Percentiles rank a stretch among this genome's conserved stretches.
phyloP scores from a whole-genome alignment of 2,888 invertebrate species.

The Tipula lateralis region DNA sequence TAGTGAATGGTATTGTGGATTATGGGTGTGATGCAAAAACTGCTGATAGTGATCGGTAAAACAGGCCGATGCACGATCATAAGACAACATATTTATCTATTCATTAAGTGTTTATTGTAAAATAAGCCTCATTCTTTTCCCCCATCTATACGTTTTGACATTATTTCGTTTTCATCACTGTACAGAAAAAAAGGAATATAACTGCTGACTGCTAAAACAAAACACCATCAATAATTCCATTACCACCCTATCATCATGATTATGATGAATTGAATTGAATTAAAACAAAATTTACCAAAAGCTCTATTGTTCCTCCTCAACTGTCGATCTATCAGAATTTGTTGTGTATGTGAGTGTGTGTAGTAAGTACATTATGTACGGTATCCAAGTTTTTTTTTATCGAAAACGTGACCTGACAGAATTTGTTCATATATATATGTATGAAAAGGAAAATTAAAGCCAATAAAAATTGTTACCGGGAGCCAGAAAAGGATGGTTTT shows the following conservation, averaged over 20 bases:
- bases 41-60: too few relatives aligned
- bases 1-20: too few relatives aligned
- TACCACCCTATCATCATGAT: constrained; percentile 24
- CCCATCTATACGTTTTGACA: too few relatives aligned
- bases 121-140: neutral
- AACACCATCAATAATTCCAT: neutral
- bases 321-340: neutral
- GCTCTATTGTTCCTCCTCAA: neutral
- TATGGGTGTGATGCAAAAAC: too few relatives aligned
- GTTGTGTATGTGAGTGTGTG: neutral
- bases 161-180: neutral
- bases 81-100: neutral
- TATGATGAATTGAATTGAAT: constrained; percentile 24
- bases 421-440: neutral
- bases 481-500: neutral
- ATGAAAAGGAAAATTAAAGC: neutral
- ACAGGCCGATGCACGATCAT: too few relatives aligned
- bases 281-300: constrained; percentile 1
- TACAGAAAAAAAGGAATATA: neutral
- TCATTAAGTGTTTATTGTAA: neutral
- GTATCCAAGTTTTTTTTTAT: neutral
- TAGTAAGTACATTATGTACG: neutral
- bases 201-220: constrained; percentile 6
- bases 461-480: constrained; percentile 11
- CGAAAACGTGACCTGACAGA: neutral